Evolutionary conservation across 2,888 invertebrate species (phyloP), one percentile per base, ranked within the genome.

Genomic region (Aleiodes alternator): DNA sequence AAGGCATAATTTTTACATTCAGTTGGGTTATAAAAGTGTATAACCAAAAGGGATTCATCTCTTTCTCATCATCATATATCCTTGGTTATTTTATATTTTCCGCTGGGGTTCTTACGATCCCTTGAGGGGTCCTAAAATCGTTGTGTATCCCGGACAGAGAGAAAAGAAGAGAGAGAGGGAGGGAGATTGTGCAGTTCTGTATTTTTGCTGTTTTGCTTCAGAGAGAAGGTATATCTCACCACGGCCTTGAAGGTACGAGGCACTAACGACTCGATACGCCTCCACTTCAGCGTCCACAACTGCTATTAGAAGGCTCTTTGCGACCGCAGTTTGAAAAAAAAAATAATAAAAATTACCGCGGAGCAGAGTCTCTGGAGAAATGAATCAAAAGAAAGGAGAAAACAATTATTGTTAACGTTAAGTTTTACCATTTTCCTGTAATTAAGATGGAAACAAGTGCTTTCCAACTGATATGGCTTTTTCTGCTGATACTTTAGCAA

Each of bases 21-120:
- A 38, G 69, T 16, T 38, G 59, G 2, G 56, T 43, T 64, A 64
- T 64, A 64, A 64, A 43, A 64, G 64, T 38, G 61, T n/a, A 14
- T 38, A 23, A 34, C 16, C 61, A 43, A 64, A 16, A 48, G 64
- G 48, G 14, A 64, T 64, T 64, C 64, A 64, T 64, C 64, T 64
- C 64, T 59, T 59, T 64, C 64, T 64, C 72, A 64, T 61, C 71
- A 64, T 53, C 59, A 43, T 66, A 64, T 55, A 50, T 72, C 76
- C 80, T 78, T 76, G 76, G 81, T 78, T 77, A 80, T 80, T 81
- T 78, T 74, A 80, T 77, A 80, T 79, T 80, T 80, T 78, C 75
- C 80, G 69, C 69, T 50, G 70, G 23, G 23, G 2, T 69, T 69
- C 72, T 77, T 75, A 43, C 16, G 38, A 78, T 76, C 76, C 79